Evolutionary conservation across 1,140 invertebrate genomes (phyloP).

Genomic region (Leptopilina clavipes): DNA sequence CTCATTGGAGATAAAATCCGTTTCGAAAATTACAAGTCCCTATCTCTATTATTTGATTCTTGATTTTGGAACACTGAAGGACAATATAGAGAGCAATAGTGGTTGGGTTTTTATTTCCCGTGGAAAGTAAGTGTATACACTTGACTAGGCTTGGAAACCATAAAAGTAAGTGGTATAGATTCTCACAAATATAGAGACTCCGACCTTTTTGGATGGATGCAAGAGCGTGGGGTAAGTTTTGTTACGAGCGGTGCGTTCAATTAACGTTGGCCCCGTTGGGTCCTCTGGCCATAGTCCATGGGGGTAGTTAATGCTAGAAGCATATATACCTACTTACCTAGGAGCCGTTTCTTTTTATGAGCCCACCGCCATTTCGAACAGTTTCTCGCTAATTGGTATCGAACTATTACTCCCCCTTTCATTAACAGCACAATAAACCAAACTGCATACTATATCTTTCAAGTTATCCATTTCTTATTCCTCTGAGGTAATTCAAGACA

Average conservation of each 20-base stretch:
- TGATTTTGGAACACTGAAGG: too few relatives aligned
- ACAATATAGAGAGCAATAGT: neutral
- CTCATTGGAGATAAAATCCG: too few relatives aligned
- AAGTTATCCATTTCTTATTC: too few relatives aligned
- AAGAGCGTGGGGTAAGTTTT: conserved; percentile 43
- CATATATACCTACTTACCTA: conserved; percentile 74
- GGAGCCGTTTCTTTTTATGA: conserved; percentile 73
- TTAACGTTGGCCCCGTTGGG: conserved; percentile 70
- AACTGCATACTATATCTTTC: neutral
- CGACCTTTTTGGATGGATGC: conserved; percentile 47
- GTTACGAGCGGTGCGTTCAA: conserved; percentile 74
- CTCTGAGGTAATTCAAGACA: neutral
- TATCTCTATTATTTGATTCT: too few relatives aligned
- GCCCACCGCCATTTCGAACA: conserved; percentile 59
- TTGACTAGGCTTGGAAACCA: conserved; percentile 56
- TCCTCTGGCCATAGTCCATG: conserved; percentile 62
- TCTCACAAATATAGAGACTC: conserved; percentile 52
- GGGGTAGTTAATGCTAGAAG: conserved; percentile 71
- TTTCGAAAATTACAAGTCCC: too few relatives aligned
- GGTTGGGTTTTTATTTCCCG: conserved; percentile 52
- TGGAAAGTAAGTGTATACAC: conserved; percentile 47
- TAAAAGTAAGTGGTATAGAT: conserved; percentile 64
- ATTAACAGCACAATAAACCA: conserved; percentile 51
- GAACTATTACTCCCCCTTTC: conserved; percentile 71
- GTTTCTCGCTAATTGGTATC: conserved; percentile 74